Percentiles rank a stretch among this genome's conserved stretches.
Conservation (phyloP, 2,888 invertebrate species). For the Stratiomys singularior region DNA sequence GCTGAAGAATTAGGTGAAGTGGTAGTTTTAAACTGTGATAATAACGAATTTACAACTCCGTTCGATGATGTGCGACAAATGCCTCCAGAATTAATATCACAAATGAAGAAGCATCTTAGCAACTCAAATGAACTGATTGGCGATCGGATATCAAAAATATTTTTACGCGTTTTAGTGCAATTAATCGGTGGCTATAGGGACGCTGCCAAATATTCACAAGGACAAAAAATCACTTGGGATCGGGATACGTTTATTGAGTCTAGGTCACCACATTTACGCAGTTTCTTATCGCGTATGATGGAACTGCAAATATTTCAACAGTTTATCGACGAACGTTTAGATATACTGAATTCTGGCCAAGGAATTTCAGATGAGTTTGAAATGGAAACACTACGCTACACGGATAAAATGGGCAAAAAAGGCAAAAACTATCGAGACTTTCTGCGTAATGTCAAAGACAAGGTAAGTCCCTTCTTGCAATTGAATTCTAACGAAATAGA, state of each 20-base stretch:
- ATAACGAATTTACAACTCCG: constrained; percentile 84
- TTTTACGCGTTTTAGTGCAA: constrained; percentile 87
- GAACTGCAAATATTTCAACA: constrained; percentile 95
- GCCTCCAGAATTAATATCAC: constrained; percentile 86
- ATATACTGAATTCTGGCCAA: constrained; percentile 90
- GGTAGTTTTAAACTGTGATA: constrained; percentile 93
- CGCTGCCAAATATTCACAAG: constrained; percentile 81
- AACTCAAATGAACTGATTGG: constrained; percentile 76
- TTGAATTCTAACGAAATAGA: constrained; percentile 3
- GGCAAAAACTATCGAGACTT: constrained; percentile 77
- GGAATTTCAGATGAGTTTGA: constrained; percentile 97
- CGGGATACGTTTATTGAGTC: constrained; percentile 88
- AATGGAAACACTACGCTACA: constrained; percentile 77
- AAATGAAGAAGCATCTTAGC: constrained; percentile 64
- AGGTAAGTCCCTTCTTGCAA: constrained; percentile 70
- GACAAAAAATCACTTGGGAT: constrained; percentile 84
- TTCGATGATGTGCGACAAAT: constrained; percentile 91
- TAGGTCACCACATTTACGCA: constrained; percentile 84
- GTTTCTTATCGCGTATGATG: constrained; percentile 89
- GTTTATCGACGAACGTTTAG: constrained; percentile 91
- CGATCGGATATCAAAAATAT: constrained; percentile 93
- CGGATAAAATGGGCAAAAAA: constrained; percentile 67
- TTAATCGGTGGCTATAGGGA: constrained; percentile 95
- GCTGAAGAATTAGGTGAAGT: constrained; percentile 92
- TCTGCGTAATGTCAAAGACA: constrained; percentile 87